phyloP scores from a whole-genome alignment of 2,888 invertebrate species.

The Linnaemya tessellans region DNA sequence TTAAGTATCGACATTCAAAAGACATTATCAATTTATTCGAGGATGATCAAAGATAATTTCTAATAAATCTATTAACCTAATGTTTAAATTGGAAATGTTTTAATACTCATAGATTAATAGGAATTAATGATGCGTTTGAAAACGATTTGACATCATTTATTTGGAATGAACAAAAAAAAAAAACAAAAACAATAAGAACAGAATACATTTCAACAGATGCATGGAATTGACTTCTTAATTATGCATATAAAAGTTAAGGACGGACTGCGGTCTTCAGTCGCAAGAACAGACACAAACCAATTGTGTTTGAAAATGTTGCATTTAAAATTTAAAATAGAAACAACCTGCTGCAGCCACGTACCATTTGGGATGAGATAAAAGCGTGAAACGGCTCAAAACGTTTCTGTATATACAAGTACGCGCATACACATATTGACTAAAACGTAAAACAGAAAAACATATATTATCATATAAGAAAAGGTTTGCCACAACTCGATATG shows the following conservation, averaged over 20 bases:
- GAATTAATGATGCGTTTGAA: slow-evolving; percentile 64
- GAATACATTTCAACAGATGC: slow-evolving; percentile 40
- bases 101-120: slow-evolving; percentile 56
- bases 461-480: neutral
- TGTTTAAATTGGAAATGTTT: slow-evolving; percentile 56
- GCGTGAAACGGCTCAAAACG: slow-evolving; percentile 67
- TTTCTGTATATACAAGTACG: too few relatives aligned
- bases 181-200: slow-evolving; percentile 18
- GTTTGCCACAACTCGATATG: slow-evolving; percentile 10
- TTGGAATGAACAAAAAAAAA: slow-evolving; percentile 1
- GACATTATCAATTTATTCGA: slow-evolving; percentile 55
- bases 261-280: slow-evolving; percentile 14
- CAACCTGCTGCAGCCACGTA: slow-evolving; percentile 70
- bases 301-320: slow-evolving; percentile 15
- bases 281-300: slow-evolving; percentile 11
- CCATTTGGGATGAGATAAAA: slow-evolving; percentile 66
- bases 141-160: slow-evolving; percentile 28
- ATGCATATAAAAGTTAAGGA: slow-evolving; percentile 9
- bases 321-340: slow-evolving; percentile 40
- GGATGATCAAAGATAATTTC: slow-evolving; percentile 54
- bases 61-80: slow-evolving; percentile 68
- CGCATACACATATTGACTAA: neutral
- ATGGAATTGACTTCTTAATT: slow-evolving; percentile 42
- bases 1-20: slow-evolving; percentile 18
- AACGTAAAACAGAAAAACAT: slow-evolving; percentile 6